Evolutionary conservation across 2,797 vertebrate genomes (phyloP).

Genomic region (Coendou prehensilis): DNA sequence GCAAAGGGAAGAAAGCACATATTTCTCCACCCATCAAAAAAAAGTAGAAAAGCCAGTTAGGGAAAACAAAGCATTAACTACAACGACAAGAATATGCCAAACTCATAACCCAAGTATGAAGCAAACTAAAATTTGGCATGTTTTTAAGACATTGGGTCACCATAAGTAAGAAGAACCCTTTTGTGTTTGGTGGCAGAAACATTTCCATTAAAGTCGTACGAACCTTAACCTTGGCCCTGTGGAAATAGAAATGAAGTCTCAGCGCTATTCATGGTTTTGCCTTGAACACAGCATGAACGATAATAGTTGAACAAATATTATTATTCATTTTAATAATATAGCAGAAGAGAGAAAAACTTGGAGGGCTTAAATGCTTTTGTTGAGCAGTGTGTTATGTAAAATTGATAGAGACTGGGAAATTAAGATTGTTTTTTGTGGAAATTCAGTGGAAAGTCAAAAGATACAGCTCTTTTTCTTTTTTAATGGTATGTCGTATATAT

Average conservation of each 20-base stretch:
- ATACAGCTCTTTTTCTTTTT: not conserved
- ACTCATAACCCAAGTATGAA: not conserved
- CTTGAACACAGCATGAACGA: not conserved
- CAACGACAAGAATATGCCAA: not conserved
- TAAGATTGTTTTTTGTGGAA: not conserved
- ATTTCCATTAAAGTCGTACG: not conserved
- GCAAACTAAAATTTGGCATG: not conserved
- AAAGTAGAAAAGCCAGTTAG: not conserved
- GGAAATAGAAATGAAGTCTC: not conserved
- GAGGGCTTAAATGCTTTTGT: not conserved
- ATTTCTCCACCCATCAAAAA: not conserved
- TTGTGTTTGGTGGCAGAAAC: not conserved
- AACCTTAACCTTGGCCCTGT: not conserved
- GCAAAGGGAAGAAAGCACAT: not conserved
- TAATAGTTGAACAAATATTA: not conserved
- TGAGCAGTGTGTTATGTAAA: not conserved
- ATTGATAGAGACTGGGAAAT: not conserved
- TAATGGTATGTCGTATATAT: not conserved
- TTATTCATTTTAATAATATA: slow-evolving; percentile 1
- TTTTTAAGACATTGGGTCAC: not conserved
- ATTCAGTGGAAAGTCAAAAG: not conserved
- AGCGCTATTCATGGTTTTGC: not conserved
- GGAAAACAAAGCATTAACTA: not conserved
- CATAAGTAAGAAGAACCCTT: not conserved
- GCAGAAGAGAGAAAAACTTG: not conserved